Base-by-base conservation (phyloP, 2,888 invertebrate genomes). In the Argyresthia albistria region DNA sequence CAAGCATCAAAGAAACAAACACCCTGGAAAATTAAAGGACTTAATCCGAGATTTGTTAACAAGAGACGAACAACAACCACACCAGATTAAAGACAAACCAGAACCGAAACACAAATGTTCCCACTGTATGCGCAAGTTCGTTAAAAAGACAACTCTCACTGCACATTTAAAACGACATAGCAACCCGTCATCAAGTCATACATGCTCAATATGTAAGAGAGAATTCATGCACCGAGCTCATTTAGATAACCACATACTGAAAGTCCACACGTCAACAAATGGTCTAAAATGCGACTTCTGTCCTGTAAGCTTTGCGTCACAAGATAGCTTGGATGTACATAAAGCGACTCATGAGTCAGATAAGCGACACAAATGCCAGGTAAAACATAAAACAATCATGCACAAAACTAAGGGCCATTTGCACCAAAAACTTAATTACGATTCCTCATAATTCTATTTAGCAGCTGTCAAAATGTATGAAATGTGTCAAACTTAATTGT, bases 191-290 rank as follows among this genome's bases (percentile, higher is more conserved):
- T 58, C 70, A 0, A 75, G 71, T 55, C 75, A 69, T 12, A 59
- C 64, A 1, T 83, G 88, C 54, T 64, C 67, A 8, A 70, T 71
- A 43, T 83, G 88, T 55, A 79, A 84, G 58, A 59, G 88, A 35
- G 90, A 90, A 25, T 91, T 91, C 54, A 87, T 88, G n/a, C 88
- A 89, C 36, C 75, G 82, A 55, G 86, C 88, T 0, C 88, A 86
- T 57, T 69, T 91, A 48, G 82, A 88, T 8, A 89, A 88, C 10
- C 91, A 91, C 56, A 74, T 88, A 51, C 42, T 80, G 57, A 63
- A 87, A 12, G 66, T 77, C 43, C 88, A 89, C 53, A 83, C 88
- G 15, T 77, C 78, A 25, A 72, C 76, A 39, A 76, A 79, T 46
- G 86, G 81, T 0, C 81, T 75, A 36, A 69, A 70, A 10, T 90